Evolutionary conservation across 2,888 invertebrate genomes (phyloP), one percentile per base, ranked within the genome.

Genomic region (Himalopsyche tibetana): DNA sequence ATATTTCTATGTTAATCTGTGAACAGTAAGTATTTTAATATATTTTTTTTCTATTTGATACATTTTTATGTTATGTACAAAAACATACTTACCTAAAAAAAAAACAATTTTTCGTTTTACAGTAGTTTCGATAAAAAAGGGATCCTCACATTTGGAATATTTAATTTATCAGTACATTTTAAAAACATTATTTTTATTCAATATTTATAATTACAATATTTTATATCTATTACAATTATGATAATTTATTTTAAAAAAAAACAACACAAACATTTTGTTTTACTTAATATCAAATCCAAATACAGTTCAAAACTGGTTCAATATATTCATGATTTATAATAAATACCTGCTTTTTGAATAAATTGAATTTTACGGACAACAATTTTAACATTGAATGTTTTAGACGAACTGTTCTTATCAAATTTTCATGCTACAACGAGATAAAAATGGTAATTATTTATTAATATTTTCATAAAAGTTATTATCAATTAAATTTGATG

Each of bases 11-110:
- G 45, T 84, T 80, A 38, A 80, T 84, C 55, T 80, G 80, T 84
- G 42, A 84, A 84, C 84, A 84, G 63, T 84, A 45, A 81, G 42
- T 55, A 80, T 28, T 63, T 45, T 28, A 82, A 80, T 84, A 42
- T 45, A 9, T 45, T 11, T 45, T 55, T 55, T 55, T 55, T 45
- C 80, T 74, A 74, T 74, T 74, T 74, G 80, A 80, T 80, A 80
- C 84, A 80, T 55, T 63, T 55, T 36, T 63, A 56, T 80, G 56
- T 84, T 84, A 84, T 84, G 55, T 85, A 85, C 82, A 86, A 86
- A 86, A 82, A 74, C 74, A 74, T 74, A 74, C 38, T 74, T 74
- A 74, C 12, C 38, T 74, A 74, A 28, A 38, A 74, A 28, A 38
- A 36, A 79, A 55, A 12, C 55, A 40, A 83, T 45, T 51, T 15